Base-by-base conservation (phyloP, 2,888 invertebrate genomes). In the Morpho helenor region DNA sequence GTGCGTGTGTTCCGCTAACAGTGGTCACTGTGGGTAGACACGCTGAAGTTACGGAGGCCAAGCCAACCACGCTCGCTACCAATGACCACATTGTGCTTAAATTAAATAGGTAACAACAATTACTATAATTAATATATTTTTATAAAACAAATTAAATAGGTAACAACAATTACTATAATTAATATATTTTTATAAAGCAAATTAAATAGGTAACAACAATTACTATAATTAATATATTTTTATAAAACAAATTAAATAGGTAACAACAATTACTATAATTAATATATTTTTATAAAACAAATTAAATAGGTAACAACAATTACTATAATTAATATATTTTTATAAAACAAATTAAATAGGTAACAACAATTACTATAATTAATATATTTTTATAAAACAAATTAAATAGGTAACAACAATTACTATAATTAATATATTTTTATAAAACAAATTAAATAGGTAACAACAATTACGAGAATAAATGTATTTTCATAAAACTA, bases 1-100 rank as follows among this genome's bases (percentile, higher is more conserved):
- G 91, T 0, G 91, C 91, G 66, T 83, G 81, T 0, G 82, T 80
- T 3, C 92, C 92, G 67, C 91, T 91, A 41, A 87, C 92, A 2
- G 85, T 90, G 2, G 92, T 92, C 22, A 76, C 73, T 58, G 87
- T 88, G 42, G 86, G 82, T 3, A 71, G 73, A 70, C 92, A 92
- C 0, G 84, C 86, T 23, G 72, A 65, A 50, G 74, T 67, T 49
- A 80, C 49, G 7, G 80, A 68, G 57, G 71, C 76, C 10, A 85
- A 64, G 10, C 80, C 73, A 56, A 77, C 70, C 40, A 82, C 68
- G 31, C 78, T 74, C 8, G 71, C 61, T 41, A 85, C 46, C 48
- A 72, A 57, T 43, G 67, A 63, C 86, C 80, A 84, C 88, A 87
- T 88, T 8, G 48, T 67, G 63, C 80, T 80, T 65, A 22, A 67